These are phyloP conservation scores for Saccostrea glomerata DNA, from an alignment of 1,140 invertebrate species.

Conservation along the genomic window DNA sequence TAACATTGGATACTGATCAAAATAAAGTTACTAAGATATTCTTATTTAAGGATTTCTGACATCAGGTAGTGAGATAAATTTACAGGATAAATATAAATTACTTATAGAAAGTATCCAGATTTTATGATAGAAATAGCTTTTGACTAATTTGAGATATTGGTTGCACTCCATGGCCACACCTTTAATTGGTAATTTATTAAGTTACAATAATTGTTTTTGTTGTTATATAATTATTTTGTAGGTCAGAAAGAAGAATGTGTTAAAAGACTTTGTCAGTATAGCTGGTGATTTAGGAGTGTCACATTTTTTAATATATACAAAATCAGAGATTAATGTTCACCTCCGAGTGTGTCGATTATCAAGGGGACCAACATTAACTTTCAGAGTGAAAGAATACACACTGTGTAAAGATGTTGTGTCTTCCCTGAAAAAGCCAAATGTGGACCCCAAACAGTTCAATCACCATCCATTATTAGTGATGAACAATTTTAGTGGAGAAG, in stretches of 20 bases:
- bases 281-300: conserved; percentile 93
- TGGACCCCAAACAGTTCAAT: conserved; percentile 86
- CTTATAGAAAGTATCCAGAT: too few species aligned
- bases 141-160: too few species aligned
- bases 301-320: conserved; percentile 92
- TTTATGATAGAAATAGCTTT: too few species aligned
- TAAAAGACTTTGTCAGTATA: conserved; percentile 95
- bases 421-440: conserved; percentile 87
- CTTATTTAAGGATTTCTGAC: too few species aligned
- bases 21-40: too few species aligned
- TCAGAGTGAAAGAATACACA: conserved; percentile 91
- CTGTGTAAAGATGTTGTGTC: conserved; percentile 92
- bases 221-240: conserved; percentile 78
- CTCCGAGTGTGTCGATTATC: conserved; percentile 90
- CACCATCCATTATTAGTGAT: conserved; percentile 93
- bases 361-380: conserved; percentile 86
- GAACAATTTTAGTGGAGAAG: conserved; percentile 91
- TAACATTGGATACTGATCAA: too few species aligned
- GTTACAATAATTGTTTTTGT: neutral
- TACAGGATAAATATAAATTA: too few species aligned
- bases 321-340: conserved; percentile 89
- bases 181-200: neutral
- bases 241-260: conserved; percentile 90
- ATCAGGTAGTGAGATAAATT: too few species aligned
- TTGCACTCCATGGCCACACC: too few species aligned